Base-by-base conservation (phyloP, 2,113 vertebrate genomes). In the Amphiprion percula region DNA sequence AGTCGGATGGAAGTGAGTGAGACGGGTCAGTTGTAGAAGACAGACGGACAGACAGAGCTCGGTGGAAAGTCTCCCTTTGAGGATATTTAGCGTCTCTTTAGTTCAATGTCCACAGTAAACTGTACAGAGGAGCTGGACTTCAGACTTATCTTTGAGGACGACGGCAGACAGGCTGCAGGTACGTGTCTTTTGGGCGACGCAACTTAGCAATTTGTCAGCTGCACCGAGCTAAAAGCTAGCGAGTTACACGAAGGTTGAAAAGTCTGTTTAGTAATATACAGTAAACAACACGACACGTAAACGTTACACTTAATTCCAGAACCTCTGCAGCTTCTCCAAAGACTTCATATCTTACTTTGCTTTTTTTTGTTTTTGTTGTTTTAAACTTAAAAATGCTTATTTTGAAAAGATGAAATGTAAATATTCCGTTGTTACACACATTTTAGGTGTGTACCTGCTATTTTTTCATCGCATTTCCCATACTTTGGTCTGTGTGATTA, bases 121-220 rank as follows among this genome's bases (percentile, higher is more conserved):
- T 95, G 91, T 93, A 81, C 92, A 50, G 97, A 97, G 92, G 97
- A 98, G 88, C 95, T 98, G 92, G 97, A 98, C 94, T 97, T 98
- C 93, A 95, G 95, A 68, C 97, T 98, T 78, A 91, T 97, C 84
- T 98, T 98, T 21, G 97, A 96, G 85, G 97, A 97, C 65, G 96
- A 96, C 93, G 92, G 88, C 83, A 87, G 73, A 83, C 94, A 90
- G 89, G 84, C 95, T 49, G 82, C 95, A 96, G 96, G 96, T 95
- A 87, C 54, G 92, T 83, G 59, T 39, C 52, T 3, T 59, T 87
- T 80, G 59, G 19, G 16, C 56, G 23, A 60, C 49, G 52, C 24
- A 71, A 70, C 54, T 78, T 70, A 23, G 69, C 68, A 4, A 52
- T 65, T 30, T 74, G 30, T 65, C 24, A n/a, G 4, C 15, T 1